Evolutionary conservation across 2,113 vertebrate genomes (phyloP).

Genomic region (Spheniscus mendiculus): DNA sequence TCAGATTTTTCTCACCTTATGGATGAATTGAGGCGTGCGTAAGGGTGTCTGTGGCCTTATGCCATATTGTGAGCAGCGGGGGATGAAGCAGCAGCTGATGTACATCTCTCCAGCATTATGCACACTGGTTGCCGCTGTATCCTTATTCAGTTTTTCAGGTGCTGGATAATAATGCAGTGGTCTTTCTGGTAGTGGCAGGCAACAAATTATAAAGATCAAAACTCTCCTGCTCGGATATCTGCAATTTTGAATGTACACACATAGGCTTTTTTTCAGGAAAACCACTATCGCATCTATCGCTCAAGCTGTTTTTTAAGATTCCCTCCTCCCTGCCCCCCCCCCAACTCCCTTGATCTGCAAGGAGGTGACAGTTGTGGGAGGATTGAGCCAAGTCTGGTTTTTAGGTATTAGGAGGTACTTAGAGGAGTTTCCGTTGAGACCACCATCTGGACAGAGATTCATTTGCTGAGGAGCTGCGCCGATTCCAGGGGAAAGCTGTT

Average conservation of each 20-base stretch:
- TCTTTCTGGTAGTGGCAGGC: not conserved
- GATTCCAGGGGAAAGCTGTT: not conserved
- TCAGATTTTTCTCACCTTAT: not conserved
- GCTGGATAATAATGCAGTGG: not conserved
- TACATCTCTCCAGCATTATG: not conserved
- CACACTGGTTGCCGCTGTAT: not conserved
- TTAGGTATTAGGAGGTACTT: constrained; percentile 67
- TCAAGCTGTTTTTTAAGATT: not conserved
- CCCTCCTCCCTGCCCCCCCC: not conserved
- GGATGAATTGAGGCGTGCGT: not conserved
- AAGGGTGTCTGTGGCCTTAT: not conserved
- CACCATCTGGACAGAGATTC: constrained; percentile 73
- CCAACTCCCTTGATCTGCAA: not conserved
- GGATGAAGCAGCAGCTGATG: not conserved
- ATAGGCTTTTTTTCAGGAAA: not conserved
- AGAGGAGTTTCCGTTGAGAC: constrained; percentile 62
- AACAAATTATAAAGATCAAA: not conserved
- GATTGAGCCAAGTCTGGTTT: constrained; percentile 67
- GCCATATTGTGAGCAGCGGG: not conserved
- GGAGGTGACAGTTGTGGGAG: constrained; percentile 69
- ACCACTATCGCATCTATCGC: not conserved
- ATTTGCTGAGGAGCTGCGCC: not conserved
- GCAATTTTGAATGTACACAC: not conserved
- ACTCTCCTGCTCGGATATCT: not conserved
- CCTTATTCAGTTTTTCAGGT: not conserved